Evolutionary conservation across 2,888 invertebrate genomes (phyloP).

Genomic region (Calameuta filiformis): DNA sequence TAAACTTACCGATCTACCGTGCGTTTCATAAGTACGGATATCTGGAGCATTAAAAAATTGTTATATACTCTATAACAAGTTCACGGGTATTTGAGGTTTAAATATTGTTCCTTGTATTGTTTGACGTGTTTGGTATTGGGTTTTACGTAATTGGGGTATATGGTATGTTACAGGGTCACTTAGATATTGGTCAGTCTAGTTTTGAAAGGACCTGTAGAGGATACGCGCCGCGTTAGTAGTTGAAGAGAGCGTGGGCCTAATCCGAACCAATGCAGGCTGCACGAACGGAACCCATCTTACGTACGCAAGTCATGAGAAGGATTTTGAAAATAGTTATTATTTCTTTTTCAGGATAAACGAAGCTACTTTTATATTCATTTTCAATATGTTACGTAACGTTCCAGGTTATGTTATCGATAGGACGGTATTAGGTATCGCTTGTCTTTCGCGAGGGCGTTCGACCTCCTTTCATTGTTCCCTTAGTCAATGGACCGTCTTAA

Average conservation of each 20-base stretch:
- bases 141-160: too few relatives aligned
- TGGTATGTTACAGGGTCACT: too few relatives aligned
- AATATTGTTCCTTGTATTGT: too few relatives aligned
- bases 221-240: background rate
- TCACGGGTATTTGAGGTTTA: too few relatives aligned
- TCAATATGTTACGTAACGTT: too few relatives aligned
- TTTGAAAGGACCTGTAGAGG: background rate
- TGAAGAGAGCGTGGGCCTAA: slow-evolving; percentile 2
- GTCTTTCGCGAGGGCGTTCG: slow-evolving; percentile 35
- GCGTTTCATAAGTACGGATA: too few relatives aligned
- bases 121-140: too few relatives aligned
- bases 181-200: background rate
- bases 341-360: slow-evolving; percentile 30
- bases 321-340: slow-evolving; percentile 33
- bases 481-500: slow-evolving; percentile 41
- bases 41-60: too few relatives aligned
- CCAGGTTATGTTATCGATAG: too few relatives aligned
- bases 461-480: slow-evolving; percentile 22
- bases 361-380: background rate
- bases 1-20: background rate
- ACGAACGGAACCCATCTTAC: background rate
- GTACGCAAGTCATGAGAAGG: slow-evolving; percentile 11
- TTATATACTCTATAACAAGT: too few relatives aligned
- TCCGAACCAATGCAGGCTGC: background rate
- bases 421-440: too few relatives aligned